Percentiles rank a stretch among this genome's conserved stretches.
Evolutionary conservation across 2,113 vertebrate species (phyloP).

Genomic region (Nematolebias whitei): DNA sequence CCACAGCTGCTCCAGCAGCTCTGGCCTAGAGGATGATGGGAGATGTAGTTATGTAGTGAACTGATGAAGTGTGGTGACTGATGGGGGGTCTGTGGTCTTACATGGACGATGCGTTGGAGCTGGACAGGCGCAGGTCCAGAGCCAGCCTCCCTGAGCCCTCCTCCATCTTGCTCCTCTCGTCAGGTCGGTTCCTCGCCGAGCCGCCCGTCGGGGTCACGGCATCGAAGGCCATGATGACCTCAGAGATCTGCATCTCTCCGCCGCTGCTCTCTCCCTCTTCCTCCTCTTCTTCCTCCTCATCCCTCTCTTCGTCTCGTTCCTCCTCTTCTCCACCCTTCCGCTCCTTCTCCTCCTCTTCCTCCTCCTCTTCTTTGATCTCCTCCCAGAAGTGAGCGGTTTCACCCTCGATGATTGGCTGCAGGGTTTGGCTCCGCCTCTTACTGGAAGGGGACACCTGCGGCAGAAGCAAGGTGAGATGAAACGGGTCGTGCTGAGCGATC

Average conservation of each 20-base stretch:
- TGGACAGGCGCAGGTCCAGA: slow-evolving; percentile 90
- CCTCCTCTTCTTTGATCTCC: slow-evolving; percentile 88
- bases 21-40: slow-evolving; percentile 86
- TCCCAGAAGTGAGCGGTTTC: slow-evolving; percentile 98
- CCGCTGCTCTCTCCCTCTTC: slow-evolving; percentile 72
- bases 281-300: slow-evolving; percentile 71
- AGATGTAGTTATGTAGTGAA: not conserved
- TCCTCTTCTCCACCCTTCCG: slow-evolving; percentile 27
- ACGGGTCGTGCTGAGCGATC: no score
- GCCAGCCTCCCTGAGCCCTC: slow-evolving; percentile 89
- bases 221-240: slow-evolving; percentile 87
- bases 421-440: slow-evolving; percentile 89
- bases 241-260: slow-evolving; percentile 84
- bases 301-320: slow-evolving; percentile 41
- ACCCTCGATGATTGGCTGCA: slow-evolving; percentile 97
- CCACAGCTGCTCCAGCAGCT: slow-evolving; percentile 98
- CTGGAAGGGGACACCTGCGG: slow-evolving; percentile 92
- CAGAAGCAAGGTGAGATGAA: not conserved
- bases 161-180: slow-evolving; percentile 76
- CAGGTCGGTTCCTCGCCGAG: slow-evolving; percentile 35
- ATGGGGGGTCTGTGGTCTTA: slow-evolving; percentile 64
- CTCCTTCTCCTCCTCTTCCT: slow-evolving; percentile 69
- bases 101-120: slow-evolving; percentile 93
- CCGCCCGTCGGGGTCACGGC: slow-evolving; percentile 70
- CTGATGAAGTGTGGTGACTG: no score